Percentiles rank a stretch among this genome's conserved stretches.
Conservation (phyloP, 2,888 invertebrate genomes). For the Ganaspis brasiliensis region DNA sequence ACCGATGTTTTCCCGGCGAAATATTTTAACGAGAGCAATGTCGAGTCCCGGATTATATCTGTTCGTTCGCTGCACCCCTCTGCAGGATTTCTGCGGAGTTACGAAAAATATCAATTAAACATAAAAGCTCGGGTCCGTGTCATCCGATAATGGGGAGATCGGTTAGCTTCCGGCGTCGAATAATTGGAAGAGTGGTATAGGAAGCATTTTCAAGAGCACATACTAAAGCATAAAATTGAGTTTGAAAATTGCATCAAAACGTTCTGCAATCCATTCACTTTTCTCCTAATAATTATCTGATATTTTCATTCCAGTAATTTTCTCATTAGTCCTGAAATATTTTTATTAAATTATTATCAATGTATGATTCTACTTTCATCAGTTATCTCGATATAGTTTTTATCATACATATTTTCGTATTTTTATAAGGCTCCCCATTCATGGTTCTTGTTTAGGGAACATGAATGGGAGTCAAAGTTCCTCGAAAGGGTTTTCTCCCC, state of each 20-base stretch:
- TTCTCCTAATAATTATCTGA: too few relatives aligned
- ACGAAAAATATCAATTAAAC: conserved; percentile 81
- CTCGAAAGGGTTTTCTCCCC: conserved; percentile 26
- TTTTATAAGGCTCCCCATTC: conserved; percentile 35
- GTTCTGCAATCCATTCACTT: neutral
- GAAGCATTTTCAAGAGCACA: conserved; percentile 18
- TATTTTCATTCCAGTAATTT: too few relatives aligned
- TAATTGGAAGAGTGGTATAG: conserved; percentile 56
- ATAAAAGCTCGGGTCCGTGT: conserved; percentile 79
- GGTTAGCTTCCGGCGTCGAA: conserved; percentile 57
- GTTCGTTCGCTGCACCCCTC: conserved; percentile 64
- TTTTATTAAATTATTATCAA: too few relatives aligned
- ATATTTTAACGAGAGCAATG: conserved; percentile 77
- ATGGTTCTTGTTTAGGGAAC: neutral
- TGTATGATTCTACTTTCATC: too few relatives aligned
- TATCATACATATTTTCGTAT: neutral
- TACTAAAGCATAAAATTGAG: neutral
- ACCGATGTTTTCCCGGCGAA: conserved; percentile 52
- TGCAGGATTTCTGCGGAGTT: conserved; percentile 76
- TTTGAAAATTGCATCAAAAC: neutral
- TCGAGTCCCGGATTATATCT: conserved; percentile 76
- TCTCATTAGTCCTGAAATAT: too few relatives aligned
- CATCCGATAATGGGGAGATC: conserved; percentile 78
- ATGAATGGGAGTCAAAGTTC: conserved; percentile 24
- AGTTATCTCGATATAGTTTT: too few relatives aligned